These are phyloP conservation scores for Gymnogyps californianus DNA, from an alignment of 2,113 vertebrate species.

Conservation along the genomic window DNA sequence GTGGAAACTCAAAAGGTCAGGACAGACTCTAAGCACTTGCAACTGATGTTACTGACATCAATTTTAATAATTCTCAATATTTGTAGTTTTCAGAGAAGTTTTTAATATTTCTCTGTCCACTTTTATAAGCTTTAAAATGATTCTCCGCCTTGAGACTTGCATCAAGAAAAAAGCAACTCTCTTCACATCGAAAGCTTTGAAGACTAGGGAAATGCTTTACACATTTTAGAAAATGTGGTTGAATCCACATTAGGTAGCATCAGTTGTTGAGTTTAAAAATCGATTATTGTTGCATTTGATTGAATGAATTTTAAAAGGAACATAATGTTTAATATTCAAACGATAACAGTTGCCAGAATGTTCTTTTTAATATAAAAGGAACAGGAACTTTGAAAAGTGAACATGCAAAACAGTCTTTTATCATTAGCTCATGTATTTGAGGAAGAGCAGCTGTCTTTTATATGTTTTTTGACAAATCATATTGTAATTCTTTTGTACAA, in stretches of 20 bases:
- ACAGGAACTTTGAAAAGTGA: constrained; percentile 74
- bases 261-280: constrained; percentile 75
- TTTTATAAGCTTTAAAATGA: constrained; percentile 84
- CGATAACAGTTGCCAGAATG: constrained; percentile 74
- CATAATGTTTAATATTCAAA: constrained; percentile 76
- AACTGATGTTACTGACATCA: constrained; percentile 75
- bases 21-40: constrained; percentile 75
- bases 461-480: constrained; percentile 90
- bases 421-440: constrained; percentile 85
- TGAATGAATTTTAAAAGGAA: constrained; percentile 73
- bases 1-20: constrained; percentile 71
- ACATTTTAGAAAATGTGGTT: constrained; percentile 62
- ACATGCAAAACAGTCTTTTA: constrained; percentile 80
- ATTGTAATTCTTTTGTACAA: constrained; percentile 90
- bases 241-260: constrained; percentile 68
- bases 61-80: constrained; percentile 77
- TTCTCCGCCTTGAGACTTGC: constrained; percentile 78
- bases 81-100: constrained; percentile 81
- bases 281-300: constrained; percentile 70
- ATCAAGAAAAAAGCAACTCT: constrained; percentile 77
- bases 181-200: constrained; percentile 76
- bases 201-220: constrained; percentile 68
- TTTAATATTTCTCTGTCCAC: constrained; percentile 80
- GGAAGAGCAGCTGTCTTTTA: constrained; percentile 87
- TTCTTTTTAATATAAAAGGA: constrained; percentile 78